phyloP scores from a whole-genome alignment of 1,140 invertebrate genomes.

The Platyscapa corneri region DNA sequence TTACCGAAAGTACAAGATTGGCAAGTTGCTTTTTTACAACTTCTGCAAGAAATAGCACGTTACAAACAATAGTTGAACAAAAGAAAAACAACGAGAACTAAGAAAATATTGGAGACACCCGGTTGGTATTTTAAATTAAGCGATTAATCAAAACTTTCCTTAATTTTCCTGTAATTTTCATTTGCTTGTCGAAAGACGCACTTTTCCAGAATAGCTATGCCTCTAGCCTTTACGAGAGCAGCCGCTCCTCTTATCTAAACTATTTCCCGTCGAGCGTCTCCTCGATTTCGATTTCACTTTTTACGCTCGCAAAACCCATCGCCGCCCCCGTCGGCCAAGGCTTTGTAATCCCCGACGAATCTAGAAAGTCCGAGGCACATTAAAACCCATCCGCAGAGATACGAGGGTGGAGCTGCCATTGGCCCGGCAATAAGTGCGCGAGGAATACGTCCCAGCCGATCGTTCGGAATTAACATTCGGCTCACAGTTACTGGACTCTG shows the following conservation, averaged over 20 bases:
- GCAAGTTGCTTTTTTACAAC: no score
- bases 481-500: no score
- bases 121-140: no score
- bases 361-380: not conserved
- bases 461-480: not conserved
- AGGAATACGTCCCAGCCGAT: not conserved
- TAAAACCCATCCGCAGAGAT: not conserved
- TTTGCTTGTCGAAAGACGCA: no score
- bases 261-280: not conserved
- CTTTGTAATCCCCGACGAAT: not conserved
- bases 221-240: not conserved
- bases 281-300: not conserved
- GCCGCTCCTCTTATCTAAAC: not conserved
- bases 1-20: no score
- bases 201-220: no score
- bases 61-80: no score
- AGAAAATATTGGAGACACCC: no score
- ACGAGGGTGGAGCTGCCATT: not conserved
- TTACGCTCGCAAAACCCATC: not conserved
- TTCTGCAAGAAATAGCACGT: no score
- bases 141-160: no score
- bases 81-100: no score
- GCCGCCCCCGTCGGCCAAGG: not conserved
- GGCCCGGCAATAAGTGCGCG: not conserved
- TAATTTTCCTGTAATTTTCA: no score